Evolutionary conservation across 2,113 vertebrate genomes (phyloP).

Genomic region (Dasyurus viverrinus): DNA sequence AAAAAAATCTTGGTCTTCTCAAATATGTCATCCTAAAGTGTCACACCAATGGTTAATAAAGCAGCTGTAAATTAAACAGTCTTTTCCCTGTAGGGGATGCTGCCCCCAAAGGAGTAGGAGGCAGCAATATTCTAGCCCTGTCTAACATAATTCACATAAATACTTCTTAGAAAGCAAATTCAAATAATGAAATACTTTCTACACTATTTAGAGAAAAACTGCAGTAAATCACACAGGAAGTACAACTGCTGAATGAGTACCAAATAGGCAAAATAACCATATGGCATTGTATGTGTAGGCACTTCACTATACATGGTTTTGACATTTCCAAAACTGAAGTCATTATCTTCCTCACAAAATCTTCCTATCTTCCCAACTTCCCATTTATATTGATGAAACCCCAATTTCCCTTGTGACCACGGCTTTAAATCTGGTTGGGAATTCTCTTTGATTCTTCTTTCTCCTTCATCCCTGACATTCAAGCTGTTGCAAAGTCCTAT

Average conservation of each 20-base stretch:
- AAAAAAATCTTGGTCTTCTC: neutral
- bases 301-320: neutral
- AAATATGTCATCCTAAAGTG: neutral
- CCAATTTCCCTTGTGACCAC: neutral
- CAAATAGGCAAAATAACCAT: neutral
- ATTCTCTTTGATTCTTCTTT: neutral
- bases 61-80: neutral
- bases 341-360: neutral
- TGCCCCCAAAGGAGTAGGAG: neutral
- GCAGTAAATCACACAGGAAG: neutral
- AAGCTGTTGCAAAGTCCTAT: neutral
- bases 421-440: neutral
- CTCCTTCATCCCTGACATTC: neutral
- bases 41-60: slow-evolving; percentile 14
- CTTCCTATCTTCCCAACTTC: neutral
- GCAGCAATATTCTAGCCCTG: slow-evolving; percentile 22
- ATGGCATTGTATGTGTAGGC: neutral
- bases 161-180: slow-evolving; percentile 12
- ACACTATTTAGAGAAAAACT: neutral
- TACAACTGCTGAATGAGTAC: neutral
- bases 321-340: neutral
- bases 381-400: neutral
- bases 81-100: neutral
- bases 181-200: neutral
- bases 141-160: neutral